Evolutionary conservation across 2,888 invertebrate genomes (phyloP).

Genomic region (Zeuzera pyrina): DNA sequence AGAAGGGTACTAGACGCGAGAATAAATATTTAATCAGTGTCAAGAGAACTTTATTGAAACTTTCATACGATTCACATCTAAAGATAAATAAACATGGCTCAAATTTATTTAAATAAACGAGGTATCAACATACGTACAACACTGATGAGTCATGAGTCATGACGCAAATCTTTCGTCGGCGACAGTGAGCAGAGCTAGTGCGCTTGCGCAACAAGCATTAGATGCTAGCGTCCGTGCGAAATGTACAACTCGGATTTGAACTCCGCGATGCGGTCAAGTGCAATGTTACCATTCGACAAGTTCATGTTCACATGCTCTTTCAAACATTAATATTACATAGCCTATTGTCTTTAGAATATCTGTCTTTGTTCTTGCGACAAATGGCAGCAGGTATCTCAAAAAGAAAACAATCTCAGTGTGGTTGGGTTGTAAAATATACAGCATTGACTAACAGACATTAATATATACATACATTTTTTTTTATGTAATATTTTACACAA

Average conservation of each 20-base stretch:
- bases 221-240: conserved; percentile 23
- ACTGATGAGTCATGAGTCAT: conserved; percentile 52
- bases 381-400: no score
- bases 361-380: no score
- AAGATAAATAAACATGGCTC: conserved; percentile 43
- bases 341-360: conserved; percentile 13
- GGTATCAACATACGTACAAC: conserved; percentile 48
- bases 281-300: conserved; percentile 26
- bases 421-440: no score
- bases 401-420: no score
- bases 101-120: conserved; percentile 47
- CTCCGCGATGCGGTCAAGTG: conserved; percentile 48
- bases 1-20: conserved; percentile 1
- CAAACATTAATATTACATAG: not conserved
- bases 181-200: conserved; percentile 20
- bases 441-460: no score
- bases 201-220: conserved; percentile 36
- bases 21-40: conserved; percentile 35
- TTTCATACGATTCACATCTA: conserved; percentile 27
- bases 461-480: no score
- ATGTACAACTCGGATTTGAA: conserved; percentile 61
- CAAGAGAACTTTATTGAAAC: conserved; percentile 33
- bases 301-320: conserved; percentile 1
- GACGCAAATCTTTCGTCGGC: conserved; percentile 23
- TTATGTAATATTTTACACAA: no score